Evolutionary conservation across 2,797 vertebrate species (phyloP).

Genomic region (Gastrophryne carolinensis): DNA sequence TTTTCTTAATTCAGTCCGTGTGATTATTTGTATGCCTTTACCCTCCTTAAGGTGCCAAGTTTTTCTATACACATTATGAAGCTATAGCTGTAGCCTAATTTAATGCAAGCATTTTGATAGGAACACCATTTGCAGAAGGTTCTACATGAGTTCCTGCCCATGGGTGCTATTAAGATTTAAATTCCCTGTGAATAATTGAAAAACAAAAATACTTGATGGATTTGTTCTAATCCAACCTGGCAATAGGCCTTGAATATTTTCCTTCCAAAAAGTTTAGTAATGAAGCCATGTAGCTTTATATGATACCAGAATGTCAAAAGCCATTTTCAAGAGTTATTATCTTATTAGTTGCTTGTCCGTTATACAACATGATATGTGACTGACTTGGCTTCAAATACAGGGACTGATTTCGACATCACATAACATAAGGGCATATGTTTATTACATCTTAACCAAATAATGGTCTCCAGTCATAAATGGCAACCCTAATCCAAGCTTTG

Average conservation of each 20-base stretch:
- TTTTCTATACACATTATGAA: slow-evolving; percentile 76
- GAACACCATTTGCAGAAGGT: slow-evolving; percentile 74
- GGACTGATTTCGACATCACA: too few species aligned
- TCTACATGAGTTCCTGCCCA: slow-evolving; percentile 77
- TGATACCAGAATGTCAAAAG: neutral
- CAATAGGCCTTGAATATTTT: slow-evolving; percentile 72
- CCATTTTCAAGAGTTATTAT: too few species aligned
- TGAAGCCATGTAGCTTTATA: slow-evolving; percentile 57
- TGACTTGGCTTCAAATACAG: too few species aligned
- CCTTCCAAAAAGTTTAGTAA: slow-evolving; percentile 73
- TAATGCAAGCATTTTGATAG: slow-evolving; percentile 78
- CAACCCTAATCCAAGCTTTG: too few species aligned
- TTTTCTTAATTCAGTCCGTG: neutral
- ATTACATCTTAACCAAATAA: too few species aligned
- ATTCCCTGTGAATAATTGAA: slow-evolving; percentile 82
- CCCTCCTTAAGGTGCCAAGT: slow-evolving; percentile 73
- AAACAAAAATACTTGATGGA: slow-evolving; percentile 79
- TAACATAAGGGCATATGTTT: too few species aligned
- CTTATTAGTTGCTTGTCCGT: too few species aligned
- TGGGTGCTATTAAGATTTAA: slow-evolving; percentile 82
- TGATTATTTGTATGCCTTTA: slow-evolving; percentile 60
- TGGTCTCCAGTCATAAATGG: too few species aligned
- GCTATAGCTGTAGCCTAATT: slow-evolving; percentile 78
- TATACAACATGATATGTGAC: too few species aligned
- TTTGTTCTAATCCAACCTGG: slow-evolving; percentile 78